Conservation (phyloP, 2,797 vertebrate genomes). For the Luscinia megarhynchos region DNA sequence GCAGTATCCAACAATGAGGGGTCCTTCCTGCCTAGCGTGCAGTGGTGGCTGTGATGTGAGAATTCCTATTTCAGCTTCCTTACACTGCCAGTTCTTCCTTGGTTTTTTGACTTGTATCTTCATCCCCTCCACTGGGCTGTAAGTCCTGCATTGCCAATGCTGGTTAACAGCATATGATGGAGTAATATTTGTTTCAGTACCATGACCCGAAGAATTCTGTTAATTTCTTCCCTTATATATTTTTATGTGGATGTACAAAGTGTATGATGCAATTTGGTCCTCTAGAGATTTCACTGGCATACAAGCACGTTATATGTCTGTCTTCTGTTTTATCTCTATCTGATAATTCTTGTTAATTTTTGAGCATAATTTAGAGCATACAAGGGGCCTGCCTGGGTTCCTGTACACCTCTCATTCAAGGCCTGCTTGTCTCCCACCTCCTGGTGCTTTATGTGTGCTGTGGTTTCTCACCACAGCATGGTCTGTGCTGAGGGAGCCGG, state of each 20-base stretch:
- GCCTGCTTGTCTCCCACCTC: neutral
- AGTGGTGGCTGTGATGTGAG: neutral
- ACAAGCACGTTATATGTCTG: neutral
- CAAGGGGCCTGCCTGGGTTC: neutral
- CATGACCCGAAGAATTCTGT: neutral
- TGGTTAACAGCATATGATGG: neutral
- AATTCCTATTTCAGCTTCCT: neutral
- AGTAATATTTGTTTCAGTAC: neutral
- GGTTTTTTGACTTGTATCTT: neutral
- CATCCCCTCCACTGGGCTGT: neutral
- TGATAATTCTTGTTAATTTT: neutral
- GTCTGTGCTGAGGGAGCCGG: neutral
- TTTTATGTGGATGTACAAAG: neutral
- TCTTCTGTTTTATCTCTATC: neutral
- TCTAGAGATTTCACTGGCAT: neutral
- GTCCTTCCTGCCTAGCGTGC: neutral
- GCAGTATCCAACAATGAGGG: neutral
- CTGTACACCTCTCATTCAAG: neutral
- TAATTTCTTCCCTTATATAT: neutral
- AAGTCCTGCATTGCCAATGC: neutral
- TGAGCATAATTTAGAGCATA: neutral
- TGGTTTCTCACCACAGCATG: neutral
- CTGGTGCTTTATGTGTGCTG: accelerated
- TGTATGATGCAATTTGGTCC: neutral
- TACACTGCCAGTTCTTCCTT: neutral